Conservation (phyloP, 2,888 invertebrate genomes). For the Eristalis intricaria region DNA sequence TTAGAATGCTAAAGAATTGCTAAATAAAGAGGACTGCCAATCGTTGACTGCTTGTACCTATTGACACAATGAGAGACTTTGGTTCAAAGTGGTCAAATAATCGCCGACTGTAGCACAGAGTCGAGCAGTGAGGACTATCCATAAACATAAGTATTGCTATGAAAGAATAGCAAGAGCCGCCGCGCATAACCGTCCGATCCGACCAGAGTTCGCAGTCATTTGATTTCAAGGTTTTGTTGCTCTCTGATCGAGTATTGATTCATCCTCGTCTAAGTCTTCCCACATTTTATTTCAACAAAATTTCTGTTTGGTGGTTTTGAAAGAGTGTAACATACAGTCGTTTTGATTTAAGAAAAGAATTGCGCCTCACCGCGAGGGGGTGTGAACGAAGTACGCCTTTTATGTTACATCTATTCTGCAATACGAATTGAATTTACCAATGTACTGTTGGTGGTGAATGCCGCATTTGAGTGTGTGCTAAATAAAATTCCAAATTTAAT, state of each 20-base stretch:
- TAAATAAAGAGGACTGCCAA: constrained; percentile 50
- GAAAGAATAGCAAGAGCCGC: constrained; percentile 7
- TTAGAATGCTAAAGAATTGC: constrained; percentile 13
- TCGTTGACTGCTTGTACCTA: constrained; percentile 53
- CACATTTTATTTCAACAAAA: constrained; percentile 65
- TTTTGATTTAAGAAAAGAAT: constrained; percentile 39
- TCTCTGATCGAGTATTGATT: constrained; percentile 42
- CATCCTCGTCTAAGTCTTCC: constrained; percentile 55
- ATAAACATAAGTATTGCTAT: neutral
- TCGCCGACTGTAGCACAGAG: constrained; percentile 38
- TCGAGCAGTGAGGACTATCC: constrained; percentile 13
- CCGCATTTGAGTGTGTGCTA: constrained; percentile 65
- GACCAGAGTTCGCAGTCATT: constrained; percentile 38
- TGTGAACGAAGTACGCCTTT: constrained; percentile 51
- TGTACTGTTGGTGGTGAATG: constrained; percentile 56
- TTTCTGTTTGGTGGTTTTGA: constrained; percentile 31
- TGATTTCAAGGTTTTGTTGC: constrained; percentile 46
- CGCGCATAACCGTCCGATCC: constrained; percentile 21
- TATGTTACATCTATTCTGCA: constrained; percentile 65
- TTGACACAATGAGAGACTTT: constrained; percentile 67
- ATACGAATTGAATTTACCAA: constrained; percentile 56
- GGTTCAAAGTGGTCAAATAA: constrained; percentile 62
- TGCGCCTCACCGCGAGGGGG: constrained; percentile 30
- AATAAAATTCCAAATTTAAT: constrained; percentile 72
- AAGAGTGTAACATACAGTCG: neutral